phyloP scores from a whole-genome alignment of 2,113 vertebrate genomes.

The Gopherus flavomarginatus region DNA sequence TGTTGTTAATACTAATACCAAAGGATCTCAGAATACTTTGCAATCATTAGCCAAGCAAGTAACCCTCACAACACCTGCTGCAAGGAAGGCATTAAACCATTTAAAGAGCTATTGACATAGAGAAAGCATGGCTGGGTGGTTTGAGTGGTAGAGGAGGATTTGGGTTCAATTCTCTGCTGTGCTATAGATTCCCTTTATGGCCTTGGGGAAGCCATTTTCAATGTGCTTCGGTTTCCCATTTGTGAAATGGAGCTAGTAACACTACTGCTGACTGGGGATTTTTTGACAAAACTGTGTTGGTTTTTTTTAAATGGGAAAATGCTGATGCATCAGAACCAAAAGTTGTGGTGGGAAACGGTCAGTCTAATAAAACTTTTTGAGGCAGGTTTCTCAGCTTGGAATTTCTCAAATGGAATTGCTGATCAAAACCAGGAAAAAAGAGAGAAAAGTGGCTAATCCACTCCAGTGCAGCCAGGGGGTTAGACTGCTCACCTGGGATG shows the following conservation, averaged over 20 bases:
- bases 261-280: not conserved
- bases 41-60: not conserved
- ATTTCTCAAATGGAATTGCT: not conserved
- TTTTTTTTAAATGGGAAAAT: not conserved
- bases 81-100: not conserved
- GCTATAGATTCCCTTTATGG: not conserved
- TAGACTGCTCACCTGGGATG: not conserved
- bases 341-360: not conserved
- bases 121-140: not conserved
- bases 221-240: not conserved
- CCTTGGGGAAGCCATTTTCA: not conserved
- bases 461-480: not conserved
- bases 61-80: not conserved
- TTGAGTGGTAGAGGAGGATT: not conserved
- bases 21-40: not conserved
- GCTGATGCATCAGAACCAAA: not conserved
- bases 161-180: not conserved
- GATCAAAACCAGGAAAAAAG: not conserved
- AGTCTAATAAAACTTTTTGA: not conserved
- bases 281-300: not conserved
- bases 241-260: not conserved
- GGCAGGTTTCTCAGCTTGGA: not conserved
- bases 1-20: not conserved
- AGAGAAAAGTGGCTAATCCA: not conserved
- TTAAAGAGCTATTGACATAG: not conserved